phyloP scores from a whole-genome alignment of 2,113 vertebrate genomes.

The Tachysurus vachellii region DNA sequence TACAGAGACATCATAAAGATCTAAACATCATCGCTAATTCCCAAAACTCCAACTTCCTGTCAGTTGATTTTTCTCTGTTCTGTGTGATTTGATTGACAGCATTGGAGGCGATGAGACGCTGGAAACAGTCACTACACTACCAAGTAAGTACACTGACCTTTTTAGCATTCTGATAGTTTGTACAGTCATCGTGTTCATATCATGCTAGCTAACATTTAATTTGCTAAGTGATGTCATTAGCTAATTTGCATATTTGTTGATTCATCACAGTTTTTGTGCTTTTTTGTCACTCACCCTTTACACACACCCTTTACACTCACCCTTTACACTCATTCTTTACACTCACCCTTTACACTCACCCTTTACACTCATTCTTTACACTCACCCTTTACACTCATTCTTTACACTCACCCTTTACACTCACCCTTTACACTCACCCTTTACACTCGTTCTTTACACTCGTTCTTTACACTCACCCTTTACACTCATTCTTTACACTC shows the following conservation, averaged over 20 bases:
- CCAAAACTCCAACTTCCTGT: background rate
- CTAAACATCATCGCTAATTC: background rate
- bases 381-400: too few species aligned
- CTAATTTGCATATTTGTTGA: background rate
- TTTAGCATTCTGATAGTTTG: background rate
- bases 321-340: too few species aligned
- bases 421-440: too few species aligned
- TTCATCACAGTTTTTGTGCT: background rate
- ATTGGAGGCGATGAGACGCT: slow-evolving; percentile 84
- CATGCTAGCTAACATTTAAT: background rate
- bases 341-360: too few species aligned
- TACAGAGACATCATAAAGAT: background rate
- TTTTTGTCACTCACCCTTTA: too few species aligned
- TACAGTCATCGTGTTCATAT: background rate
- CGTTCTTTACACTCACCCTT: too few species aligned
- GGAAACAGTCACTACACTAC: slow-evolving; percentile 84
- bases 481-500: too few species aligned
- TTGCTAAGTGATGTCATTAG: background rate
- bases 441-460: too few species aligned
- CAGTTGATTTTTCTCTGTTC: background rate
- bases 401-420: too few species aligned
- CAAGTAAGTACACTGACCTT: slow-evolving; percentile 76
- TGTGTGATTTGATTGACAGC: slow-evolving; percentile 69
- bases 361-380: too few species aligned
- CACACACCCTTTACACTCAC: too few species aligned